Percentiles rank a stretch among this genome's conserved stretches.
Evolutionary conservation across 2,888 invertebrate species (phyloP).

Genomic region (Drosophila prolongata): DNA sequence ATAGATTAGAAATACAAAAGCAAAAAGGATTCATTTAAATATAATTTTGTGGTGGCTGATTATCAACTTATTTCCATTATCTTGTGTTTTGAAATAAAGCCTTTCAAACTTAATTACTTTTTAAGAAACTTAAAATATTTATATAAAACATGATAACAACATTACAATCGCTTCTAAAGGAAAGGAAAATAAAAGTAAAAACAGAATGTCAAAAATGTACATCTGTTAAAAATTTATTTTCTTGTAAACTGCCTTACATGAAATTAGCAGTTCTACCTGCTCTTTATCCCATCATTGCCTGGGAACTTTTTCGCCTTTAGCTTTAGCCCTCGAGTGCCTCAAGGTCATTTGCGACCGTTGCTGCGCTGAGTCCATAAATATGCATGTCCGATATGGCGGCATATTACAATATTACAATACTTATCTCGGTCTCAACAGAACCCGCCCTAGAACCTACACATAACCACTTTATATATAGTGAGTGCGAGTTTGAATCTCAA

Average conservation of each 20-base stretch:
- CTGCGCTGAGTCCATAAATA: slow-evolving; percentile 55
- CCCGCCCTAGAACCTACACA: slow-evolving; percentile 41
- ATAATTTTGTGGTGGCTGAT: not conserved
- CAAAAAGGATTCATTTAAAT: too few species aligned
- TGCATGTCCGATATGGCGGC: slow-evolving; percentile 55
- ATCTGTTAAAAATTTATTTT: not conserved
- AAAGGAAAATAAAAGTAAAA: too few species aligned
- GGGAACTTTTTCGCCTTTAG: slow-evolving; percentile 42
- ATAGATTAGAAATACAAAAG: not conserved
- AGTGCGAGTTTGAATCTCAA: slow-evolving; percentile 13
- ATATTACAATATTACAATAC: slow-evolving; percentile 62
- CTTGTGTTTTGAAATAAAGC: too few species aligned
- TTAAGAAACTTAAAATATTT: too few species aligned
- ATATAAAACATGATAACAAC: too few species aligned
- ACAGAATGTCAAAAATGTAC: too few species aligned
- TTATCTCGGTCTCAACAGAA: slow-evolving; percentile 50
- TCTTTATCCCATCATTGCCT: slow-evolving; percentile 25
- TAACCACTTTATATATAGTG: slow-evolving; percentile 13
- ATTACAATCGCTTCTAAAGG: too few species aligned
- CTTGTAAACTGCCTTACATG: not conserved
- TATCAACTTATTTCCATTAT: too few species aligned
- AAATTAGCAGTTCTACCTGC: not conserved
- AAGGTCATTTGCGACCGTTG: slow-evolving; percentile 55
- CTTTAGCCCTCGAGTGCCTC: slow-evolving; percentile 41
- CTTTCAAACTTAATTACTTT: too few species aligned